These are phyloP conservation scores for Scomber colias DNA, from an alignment of 2,113 vertebrate species.

Conservation along the genomic window DNA sequence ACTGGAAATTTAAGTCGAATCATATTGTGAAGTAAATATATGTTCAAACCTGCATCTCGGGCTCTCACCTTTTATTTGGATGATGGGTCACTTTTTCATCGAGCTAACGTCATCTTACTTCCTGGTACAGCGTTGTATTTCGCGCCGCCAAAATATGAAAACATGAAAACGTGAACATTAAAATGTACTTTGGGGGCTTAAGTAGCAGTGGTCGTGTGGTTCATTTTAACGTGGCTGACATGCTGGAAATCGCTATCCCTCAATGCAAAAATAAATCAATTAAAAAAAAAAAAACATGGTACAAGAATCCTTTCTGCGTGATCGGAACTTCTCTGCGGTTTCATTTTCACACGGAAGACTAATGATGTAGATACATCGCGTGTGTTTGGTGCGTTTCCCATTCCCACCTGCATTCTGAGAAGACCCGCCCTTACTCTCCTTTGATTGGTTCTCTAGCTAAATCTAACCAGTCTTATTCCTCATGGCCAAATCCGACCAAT, in stretches of 20 bases:
- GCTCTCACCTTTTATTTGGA: slow-evolving; percentile 67
- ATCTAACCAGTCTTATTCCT: too few relatives aligned
- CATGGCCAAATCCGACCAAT: too few relatives aligned
- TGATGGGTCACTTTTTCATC: slow-evolving; percentile 71
- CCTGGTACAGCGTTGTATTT: slow-evolving; percentile 54
- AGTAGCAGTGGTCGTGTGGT: not conserved
- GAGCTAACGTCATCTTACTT: slow-evolving; percentile 42
- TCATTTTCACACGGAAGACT: slow-evolving; percentile 43
- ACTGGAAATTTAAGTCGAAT: not conserved
- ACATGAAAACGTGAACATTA: not conserved
- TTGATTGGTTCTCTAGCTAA: too few relatives aligned
- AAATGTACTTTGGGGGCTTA: not conserved
- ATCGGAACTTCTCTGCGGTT: slow-evolving; percentile 42
- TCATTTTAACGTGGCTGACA: not conserved
- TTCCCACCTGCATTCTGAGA: too few relatives aligned
- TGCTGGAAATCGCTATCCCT: not conserved
- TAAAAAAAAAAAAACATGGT: not conserved
- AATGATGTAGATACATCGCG: not conserved
- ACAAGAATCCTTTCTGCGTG: fast-evolving
- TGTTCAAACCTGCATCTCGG: not conserved
- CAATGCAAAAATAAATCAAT: not conserved
- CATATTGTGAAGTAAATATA: not conserved
- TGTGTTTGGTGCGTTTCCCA: too few relatives aligned
- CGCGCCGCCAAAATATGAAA: not conserved
- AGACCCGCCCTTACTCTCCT: too few relatives aligned